phyloP scores from a whole-genome alignment of 2,888 invertebrate species.

The Phengaris arion region DNA sequence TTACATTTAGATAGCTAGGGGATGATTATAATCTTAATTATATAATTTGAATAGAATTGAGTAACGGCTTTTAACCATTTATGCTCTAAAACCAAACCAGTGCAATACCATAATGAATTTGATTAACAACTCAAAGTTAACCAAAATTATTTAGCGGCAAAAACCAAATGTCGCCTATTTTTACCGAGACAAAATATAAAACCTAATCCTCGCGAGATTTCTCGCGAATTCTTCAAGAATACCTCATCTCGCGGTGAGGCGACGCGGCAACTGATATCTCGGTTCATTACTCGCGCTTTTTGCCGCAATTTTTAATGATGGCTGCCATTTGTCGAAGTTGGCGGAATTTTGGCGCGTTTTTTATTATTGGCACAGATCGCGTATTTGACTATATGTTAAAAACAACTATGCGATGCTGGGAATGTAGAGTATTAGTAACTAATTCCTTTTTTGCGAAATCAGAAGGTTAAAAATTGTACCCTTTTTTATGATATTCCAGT shows the following conservation, averaged over 20 bases:
- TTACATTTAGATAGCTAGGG: no score
- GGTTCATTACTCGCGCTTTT: constrained; percentile 26
- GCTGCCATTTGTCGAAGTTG: constrained; percentile 1
- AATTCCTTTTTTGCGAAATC: no score
- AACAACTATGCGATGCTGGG: no score
- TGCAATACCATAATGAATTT: no score
- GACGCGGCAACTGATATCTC: constrained; percentile 20
- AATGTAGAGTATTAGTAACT: no score
- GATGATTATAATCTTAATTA: no score
- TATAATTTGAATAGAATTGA: no score
- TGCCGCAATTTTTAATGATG: constrained; percentile 11
- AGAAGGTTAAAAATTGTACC: no score
- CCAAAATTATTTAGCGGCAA: not conserved
- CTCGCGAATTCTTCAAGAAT: not conserved
- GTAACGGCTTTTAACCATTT: no score
- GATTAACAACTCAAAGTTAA: no score
- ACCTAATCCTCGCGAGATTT: constrained; percentile 8
- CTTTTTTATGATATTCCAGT: not conserved
- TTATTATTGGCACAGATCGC: not conserved
- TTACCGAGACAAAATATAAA: not conserved
- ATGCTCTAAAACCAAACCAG: no score
- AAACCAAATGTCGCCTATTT: constrained; percentile 5
- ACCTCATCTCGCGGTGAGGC: constrained; percentile 11
- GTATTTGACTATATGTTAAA: not conserved
- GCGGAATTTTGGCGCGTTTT: constrained; percentile 6